These are phyloP conservation scores for Pinctada fucata DNA, from an alignment of 2,888 invertebrate species.

Conservation along the genomic window DNA sequence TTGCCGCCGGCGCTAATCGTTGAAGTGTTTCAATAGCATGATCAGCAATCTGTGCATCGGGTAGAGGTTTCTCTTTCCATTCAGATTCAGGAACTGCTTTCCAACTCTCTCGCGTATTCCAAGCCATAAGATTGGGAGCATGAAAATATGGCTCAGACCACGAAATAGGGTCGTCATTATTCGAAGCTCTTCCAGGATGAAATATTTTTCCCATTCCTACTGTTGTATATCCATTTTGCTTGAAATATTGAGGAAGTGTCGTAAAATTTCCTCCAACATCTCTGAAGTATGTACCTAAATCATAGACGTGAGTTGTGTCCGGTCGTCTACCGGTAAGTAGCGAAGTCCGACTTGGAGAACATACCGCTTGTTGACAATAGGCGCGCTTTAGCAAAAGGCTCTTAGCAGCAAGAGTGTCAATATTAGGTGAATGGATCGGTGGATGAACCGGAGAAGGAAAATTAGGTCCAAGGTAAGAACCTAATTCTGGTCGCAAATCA, in stretches of 20 bases:
- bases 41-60: slow-evolving; percentile 86
- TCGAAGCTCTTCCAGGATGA: slow-evolving; percentile 43
- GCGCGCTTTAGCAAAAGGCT: slow-evolving; percentile 85
- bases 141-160: slow-evolving; percentile 58
- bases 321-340: slow-evolving; percentile 55
- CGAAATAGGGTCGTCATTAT: slow-evolving; percentile 55
- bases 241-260: slow-evolving; percentile 54
- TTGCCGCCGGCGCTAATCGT: slow-evolving; percentile 46
- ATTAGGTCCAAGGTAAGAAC: slow-evolving; percentile 37
- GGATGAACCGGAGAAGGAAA: slow-evolving; percentile 73
- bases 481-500: slow-evolving; percentile 46
- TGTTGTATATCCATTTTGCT: slow-evolving; percentile 46
- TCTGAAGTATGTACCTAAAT: slow-evolving; percentile 48
- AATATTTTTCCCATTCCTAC: slow-evolving; percentile 55
- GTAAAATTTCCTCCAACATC: slow-evolving; percentile 53
- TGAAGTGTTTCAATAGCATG: slow-evolving; percentile 83
- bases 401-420: slow-evolving; percentile 83
- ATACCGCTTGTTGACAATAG: slow-evolving; percentile 87
- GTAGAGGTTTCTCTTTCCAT: slow-evolving; percentile 81
- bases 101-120: slow-evolving; percentile 46
- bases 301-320: slow-evolving; percentile 55
- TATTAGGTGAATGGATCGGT: slow-evolving; percentile 85
- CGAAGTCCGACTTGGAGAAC: slow-evolving; percentile 84
- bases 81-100: slow-evolving; percentile 46
- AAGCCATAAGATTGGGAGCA: slow-evolving; percentile 18